These are phyloP conservation scores for Fregata magnificens DNA, from an alignment of 2,113 vertebrate species.

Conservation along the genomic window DNA sequence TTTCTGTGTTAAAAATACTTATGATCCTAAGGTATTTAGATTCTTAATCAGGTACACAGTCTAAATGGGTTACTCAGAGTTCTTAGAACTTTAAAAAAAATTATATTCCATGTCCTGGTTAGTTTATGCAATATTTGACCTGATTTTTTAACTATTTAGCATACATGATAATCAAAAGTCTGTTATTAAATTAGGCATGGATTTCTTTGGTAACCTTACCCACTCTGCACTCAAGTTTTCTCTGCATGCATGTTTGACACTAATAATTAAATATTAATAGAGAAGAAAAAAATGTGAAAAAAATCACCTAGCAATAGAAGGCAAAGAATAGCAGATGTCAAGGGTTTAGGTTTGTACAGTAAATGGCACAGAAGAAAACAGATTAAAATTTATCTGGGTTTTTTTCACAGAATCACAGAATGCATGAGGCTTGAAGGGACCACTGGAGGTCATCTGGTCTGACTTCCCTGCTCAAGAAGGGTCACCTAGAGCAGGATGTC, in stretches of 20 bases:
- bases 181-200: slow-evolving; percentile 59
- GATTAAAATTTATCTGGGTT: neutral
- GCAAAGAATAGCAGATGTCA: neutral
- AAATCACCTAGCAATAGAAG: neutral
- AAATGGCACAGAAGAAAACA: neutral
- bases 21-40: slow-evolving; percentile 59
- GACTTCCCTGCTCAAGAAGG: neutral
- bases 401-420: neutral
- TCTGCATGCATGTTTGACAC: slow-evolving; percentile 34
- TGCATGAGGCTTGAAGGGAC: neutral
- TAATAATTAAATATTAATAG: slow-evolving; percentile 46
- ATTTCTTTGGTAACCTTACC: slow-evolving; percentile 41
- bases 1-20: slow-evolving; percentile 69
- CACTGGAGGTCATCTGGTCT: neutral
- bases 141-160: slow-evolving; percentile 50
- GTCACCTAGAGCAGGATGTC: neutral
- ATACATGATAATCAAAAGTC: slow-evolving; percentile 61
- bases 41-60: slow-evolving; percentile 54
- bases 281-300: neutral
- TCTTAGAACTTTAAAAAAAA: slow-evolving; percentile 40
- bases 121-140: slow-evolving; percentile 44
- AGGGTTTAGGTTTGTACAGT: neutral
- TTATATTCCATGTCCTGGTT: slow-evolving; percentile 35
- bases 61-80: slow-evolving; percentile 62
- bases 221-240: slow-evolving; percentile 39